Percentiles rank a stretch among this genome's conserved stretches.
Conservation (phyloP, 53 echinoderm and acorn worm species). For the Echinometra lucunter region DNA sequence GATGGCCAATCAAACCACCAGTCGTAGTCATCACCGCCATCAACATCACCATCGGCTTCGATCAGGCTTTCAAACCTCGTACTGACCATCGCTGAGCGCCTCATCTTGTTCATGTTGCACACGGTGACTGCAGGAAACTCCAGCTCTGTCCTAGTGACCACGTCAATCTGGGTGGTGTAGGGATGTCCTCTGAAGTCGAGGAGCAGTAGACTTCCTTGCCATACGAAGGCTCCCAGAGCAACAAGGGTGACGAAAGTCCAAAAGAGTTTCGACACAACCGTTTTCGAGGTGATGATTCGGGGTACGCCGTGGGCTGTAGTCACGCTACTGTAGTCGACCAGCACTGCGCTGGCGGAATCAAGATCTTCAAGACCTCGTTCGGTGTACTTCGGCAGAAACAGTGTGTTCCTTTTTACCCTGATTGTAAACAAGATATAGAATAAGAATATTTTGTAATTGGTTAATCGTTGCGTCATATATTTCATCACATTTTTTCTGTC, state of each 20-base stretch:
- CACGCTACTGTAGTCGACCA: constrained; percentile 67
- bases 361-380: not conserved
- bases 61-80: constrained; percentile 81
- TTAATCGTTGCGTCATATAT: not conserved
- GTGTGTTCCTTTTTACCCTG: not conserved
- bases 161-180: constrained; percentile 77
- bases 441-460: not conserved
- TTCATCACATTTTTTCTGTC: too few relatives aligned
- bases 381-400: not conserved
- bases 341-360: constrained; percentile 46
- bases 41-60: constrained; percentile 72
- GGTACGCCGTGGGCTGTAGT: constrained; percentile 89
- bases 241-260: constrained; percentile 74
- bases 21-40: constrained; percentile 62
- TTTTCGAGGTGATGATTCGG: constrained; percentile 73
- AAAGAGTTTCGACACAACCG: constrained; percentile 64
- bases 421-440: not conserved
- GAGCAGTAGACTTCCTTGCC: constrained; percentile 77
- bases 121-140: constrained; percentile 91
- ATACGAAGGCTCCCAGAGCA: constrained; percentile 70
- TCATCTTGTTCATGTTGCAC: constrained; percentile 90
- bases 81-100: constrained; percentile 73
- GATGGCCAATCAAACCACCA: constrained; percentile 80
- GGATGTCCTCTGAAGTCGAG: constrained; percentile 70
- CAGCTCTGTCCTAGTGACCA: constrained; percentile 74